A percentile compares a stretch with the other conserved stretches of the same genome.
Evolutionary conservation across 2,888 invertebrate species (phyloP).

Genomic region (Schizaphis graminum): DNA sequence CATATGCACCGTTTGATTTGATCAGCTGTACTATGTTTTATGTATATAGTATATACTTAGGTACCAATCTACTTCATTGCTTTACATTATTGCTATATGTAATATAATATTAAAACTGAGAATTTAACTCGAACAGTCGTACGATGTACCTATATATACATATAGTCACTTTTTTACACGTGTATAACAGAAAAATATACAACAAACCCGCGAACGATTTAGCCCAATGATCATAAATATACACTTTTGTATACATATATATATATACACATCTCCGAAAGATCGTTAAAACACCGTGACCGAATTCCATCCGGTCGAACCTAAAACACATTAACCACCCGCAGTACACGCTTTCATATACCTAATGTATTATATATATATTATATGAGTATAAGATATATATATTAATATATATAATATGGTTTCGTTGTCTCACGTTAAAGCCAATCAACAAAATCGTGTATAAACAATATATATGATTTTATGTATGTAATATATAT

Average conservation of each 20-base stretch:
- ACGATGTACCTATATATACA: not conserved
- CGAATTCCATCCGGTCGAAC: conserved; percentile 63
- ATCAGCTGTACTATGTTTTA: not conserved
- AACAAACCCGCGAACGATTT: conserved; percentile 13
- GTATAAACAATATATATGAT: not conserved
- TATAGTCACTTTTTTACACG: not conserved
- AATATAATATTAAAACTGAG: not conserved
- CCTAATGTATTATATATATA: not conserved
- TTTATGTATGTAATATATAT: too few species aligned
- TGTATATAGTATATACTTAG: not conserved
- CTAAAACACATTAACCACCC: conserved; percentile 52
- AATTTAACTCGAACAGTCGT: not conserved
- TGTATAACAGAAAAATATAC: not conserved
- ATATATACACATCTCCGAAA: not conserved
- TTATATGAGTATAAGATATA: not conserved
- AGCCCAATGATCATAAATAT: conserved; percentile 27
- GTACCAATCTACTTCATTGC: not conserved
- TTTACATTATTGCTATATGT: not conserved
- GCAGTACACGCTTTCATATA: not conserved
- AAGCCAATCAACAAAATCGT: not conserved
- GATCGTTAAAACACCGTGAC: conserved; percentile 59
- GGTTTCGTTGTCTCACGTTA: not conserved
- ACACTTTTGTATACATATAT: not conserved
- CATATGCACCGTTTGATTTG: not conserved
- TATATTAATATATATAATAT: not conserved